Base-by-base conservation (phyloP, 2,888 invertebrate species). In the Orchestes rusci region DNA sequence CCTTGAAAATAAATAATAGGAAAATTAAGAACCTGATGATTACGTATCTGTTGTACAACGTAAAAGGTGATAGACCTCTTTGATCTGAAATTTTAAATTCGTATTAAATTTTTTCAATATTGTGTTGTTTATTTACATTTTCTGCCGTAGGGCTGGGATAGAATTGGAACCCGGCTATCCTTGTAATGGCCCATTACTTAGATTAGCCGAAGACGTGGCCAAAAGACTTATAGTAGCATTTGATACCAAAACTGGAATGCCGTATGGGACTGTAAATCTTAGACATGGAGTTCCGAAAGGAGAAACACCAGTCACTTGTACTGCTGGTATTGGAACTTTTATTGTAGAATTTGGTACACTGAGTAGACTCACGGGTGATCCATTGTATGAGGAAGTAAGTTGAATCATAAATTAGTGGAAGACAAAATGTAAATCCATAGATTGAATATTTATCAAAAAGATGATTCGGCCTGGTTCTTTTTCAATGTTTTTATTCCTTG, bases 251-350 rank as follows among this genome's bases (percentile, higher is more conserved):
- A 88, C 90, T 7, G 94, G 95, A 2, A 96, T 96, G 95, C 96
- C 97, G 0, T 97, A 93, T 70, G 99, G 99, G 4, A 99, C 99
- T 0, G 93, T 94, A 0, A 94, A 94, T 67, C 72, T 99, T 23
- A 76, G 82, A 39, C 76, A 87, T 61, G 97, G 97, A 1, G 91
- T 99, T 1, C 97, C 97, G 0, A 76, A 77, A 20, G 91, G 89
- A 5, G 99, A 99, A 70, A 99, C 99, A 0, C 84, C 92, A 27
- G 80, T 99, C 1, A 99, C 97, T 0, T 97, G 97, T 64, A 96
- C 97, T 0, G 99, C 99, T 10, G 95, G 97, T 1, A 91, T 97
- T 29, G 96, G 96, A 1, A 99, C 99, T 2, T 97, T 91, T 66
- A 80, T 99, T 28, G 73, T 99, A 12, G 99, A 99, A 69, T 97